Base-by-base conservation (phyloP, 2,113 vertebrate genomes). In the Puma concolor region DNA sequence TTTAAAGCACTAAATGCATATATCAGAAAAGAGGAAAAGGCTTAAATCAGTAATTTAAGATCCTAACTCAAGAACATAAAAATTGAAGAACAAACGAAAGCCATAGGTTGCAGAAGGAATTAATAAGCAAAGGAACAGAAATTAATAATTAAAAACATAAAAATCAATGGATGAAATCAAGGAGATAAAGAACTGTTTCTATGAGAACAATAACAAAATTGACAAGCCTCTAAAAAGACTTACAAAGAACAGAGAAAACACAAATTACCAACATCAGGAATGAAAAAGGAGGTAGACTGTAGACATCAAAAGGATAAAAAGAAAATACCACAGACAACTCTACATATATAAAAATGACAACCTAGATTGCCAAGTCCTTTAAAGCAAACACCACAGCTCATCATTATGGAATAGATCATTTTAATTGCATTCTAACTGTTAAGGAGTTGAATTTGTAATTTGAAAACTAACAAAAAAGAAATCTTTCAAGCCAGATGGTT, bases 361-460 rank as follows among this genome's bases (percentile, higher is more conserved):
- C 41, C 77, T 60, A 83, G 52, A 60, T 50, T 21, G 1, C 15
- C 54, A 83, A 48, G 60, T 83, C 69, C 36, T 72, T 67, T 57
- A 50, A 80, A 91, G 48, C 50, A 91, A 57, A 54, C 52, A 52
- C 50, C 50, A 57, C 33, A 82, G 72, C 2, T 91, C 63, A 23
- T 64, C 29, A 54, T 83, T 54, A 69, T 12, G 21, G 66, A 95
- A 67, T 25, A 89, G 23, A 38, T 76, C 7, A 82, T 41, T 96
- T 41, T 88, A 79, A 79, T 74, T 84, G 69, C 21, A 27, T 91
- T 84, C 44, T 80, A 74, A 92, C 4, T 76, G 9, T 69, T 81
- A 90, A 90, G 54, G 25, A 72, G 15, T 90, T 92, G 48, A 94
- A 94, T 71, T 80, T 79, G 2, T 48, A 52, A 91, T 84, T 91